Evolutionary conservation across 30 jellyfish, hydroid and myxozoan genomes (phyloP), one percentile per base, ranked within the genome.

Genomic region (Pseudorhiza aurosa): DNA sequence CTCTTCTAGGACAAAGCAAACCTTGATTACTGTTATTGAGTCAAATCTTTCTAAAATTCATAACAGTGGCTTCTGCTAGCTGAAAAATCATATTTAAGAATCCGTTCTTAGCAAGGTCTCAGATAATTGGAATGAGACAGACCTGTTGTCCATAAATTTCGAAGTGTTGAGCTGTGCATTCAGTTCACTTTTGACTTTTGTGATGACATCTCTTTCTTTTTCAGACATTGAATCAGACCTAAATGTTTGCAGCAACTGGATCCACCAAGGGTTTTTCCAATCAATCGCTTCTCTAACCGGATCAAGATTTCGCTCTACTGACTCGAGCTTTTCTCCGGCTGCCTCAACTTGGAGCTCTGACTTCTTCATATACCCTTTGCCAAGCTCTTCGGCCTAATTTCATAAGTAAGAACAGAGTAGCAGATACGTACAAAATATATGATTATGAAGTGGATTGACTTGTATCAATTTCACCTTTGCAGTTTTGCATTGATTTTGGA

Each of bases 231-330:
- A 6, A 47, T 6, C n/a, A 17, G 37, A n/a, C 18, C 64, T 56
- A 35, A 14, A 78, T 7, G 45, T 29, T 11, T 33, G 19, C 36
- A 78, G 19, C 0, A 78, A 57, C 15, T 7, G 6, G 2, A 65
- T 35, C 90, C 90, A 78, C 90, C 90, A 78, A 8, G 90, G 90
- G 46, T 78, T 32, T 30, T 46, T 53, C 90, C 90, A 78, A 62
- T 78, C 90, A 21, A 78, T 65, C 10, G 22, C 28, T 24, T 50
- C 81, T 27, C 33, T 62, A n/a, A 47, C 68, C 2, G 55, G 51
- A 25, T 37, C 39, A 31, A 78, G 58, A 49, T 63, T 78, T 29
- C 14, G 18, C 18, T 78, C 58, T 47, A 78, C 60, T 0, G 75
- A 21, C 11, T 29, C 83, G 12, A 78, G 68, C 19, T 28, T 62